These are phyloP conservation scores for Erinaceus europaeus DNA, from an alignment of 2,113 vertebrate genomes.

Conservation along the genomic window DNA sequence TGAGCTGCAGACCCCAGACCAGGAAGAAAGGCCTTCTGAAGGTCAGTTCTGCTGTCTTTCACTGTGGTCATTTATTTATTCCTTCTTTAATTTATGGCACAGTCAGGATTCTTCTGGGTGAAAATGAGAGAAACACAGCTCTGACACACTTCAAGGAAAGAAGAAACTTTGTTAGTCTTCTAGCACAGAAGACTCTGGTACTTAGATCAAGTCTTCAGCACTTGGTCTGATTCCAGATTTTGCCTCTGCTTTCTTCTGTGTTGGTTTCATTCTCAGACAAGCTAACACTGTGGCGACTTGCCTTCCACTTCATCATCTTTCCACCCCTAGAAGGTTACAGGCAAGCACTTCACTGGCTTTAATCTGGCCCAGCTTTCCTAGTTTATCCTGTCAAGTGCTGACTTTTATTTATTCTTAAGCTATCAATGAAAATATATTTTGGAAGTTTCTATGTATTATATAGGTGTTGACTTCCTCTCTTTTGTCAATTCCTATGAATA, in stretches of 20 bases:
- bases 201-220: not conserved
- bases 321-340: not conserved
- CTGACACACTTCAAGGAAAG: not conserved
- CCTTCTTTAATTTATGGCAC: not conserved
- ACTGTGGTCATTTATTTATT: not conserved
- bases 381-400: too few relatives aligned
- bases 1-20: not conserved
- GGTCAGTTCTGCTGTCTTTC: not conserved
- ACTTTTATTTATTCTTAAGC: too few relatives aligned
- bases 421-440: too few relatives aligned
- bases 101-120: not conserved
- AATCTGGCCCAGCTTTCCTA: not conserved
- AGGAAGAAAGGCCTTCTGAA: not conserved
- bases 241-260: not conserved
- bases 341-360: not conserved
- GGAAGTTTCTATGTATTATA: too few relatives aligned
- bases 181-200: not conserved
- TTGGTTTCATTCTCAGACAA: not conserved
- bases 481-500: too few relatives aligned
- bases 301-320: not conserved
- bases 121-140: constrained; percentile 11
- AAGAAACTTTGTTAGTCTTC: not conserved
- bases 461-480: too few relatives aligned
- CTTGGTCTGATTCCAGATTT: not conserved
- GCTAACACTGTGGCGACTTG: too few relatives aligned